Evolutionary conservation across 1,140 invertebrate genomes (phyloP).

Genomic region (Bathynomus jamesi): DNA sequence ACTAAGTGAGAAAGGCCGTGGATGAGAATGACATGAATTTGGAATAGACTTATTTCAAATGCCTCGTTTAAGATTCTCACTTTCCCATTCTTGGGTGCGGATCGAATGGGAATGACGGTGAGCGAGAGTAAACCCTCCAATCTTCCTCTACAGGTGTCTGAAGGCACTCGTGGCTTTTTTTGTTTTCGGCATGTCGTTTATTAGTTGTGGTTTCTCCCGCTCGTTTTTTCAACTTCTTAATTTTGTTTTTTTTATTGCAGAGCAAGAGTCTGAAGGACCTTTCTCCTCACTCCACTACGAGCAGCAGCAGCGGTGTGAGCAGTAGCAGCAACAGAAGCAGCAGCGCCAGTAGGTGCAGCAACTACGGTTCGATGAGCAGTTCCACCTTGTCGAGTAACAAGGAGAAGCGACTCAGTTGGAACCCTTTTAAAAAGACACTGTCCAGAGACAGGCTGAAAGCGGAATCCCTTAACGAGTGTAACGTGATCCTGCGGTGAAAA

Average conservation of each 20-base stretch:
- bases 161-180: not conserved
- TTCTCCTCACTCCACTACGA: constrained; percentile 36
- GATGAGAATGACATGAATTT: too few relatives aligned
- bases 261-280: constrained; percentile 36
- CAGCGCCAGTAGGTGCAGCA: constrained; percentile 24
- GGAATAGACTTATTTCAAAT: too few relatives aligned
- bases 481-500: constrained; percentile 53
- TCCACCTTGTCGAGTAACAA: constrained; percentile 54
- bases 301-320: constrained; percentile 30
- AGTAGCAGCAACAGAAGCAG: constrained; percentile 25
- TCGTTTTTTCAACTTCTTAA: constrained; percentile 3
- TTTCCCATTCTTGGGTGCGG: not conserved
- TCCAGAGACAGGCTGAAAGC: constrained; percentile 49
- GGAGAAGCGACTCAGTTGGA: constrained; percentile 54
- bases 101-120: too few relatives aligned
- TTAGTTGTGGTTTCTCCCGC: not conserved
- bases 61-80: not conserved
- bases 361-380: constrained; percentile 28
- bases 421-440: constrained; percentile 54
- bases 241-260: constrained; percentile 14
- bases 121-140: too few relatives aligned
- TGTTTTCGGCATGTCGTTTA: not conserved
- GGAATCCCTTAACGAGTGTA: constrained; percentile 44
- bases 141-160: not conserved
- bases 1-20: too few relatives aligned